Conservation (phyloP, 1,140 invertebrate genomes). For the Lepeophtheirus salmonis region DNA sequence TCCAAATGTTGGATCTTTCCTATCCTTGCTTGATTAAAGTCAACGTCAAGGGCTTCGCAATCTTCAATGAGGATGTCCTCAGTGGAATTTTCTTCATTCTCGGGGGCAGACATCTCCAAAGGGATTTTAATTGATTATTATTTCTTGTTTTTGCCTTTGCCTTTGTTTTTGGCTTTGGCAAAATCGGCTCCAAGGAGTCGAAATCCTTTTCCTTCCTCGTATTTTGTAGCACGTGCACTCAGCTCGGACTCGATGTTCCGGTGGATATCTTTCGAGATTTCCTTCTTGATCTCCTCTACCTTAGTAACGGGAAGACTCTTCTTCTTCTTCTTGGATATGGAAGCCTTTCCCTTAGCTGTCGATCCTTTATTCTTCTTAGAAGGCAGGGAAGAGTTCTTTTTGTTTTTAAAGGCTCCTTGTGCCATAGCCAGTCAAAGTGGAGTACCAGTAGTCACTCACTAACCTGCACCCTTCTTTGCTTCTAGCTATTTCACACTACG, state of each 20-base stretch:
- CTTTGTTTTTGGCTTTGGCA: background rate
- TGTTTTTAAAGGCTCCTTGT: background rate
- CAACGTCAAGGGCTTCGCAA: slow-evolving; percentile 38
- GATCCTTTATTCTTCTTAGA: background rate
- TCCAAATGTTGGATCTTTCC: slow-evolving; percentile 62
- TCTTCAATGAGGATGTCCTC: slow-evolving; percentile 27
- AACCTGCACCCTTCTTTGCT: no score
- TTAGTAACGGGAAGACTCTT: background rate
- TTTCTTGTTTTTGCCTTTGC: no score
- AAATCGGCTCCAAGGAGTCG: background rate
- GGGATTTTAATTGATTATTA: background rate
- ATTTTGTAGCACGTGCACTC: background rate
- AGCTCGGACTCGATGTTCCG: slow-evolving; percentile 9
- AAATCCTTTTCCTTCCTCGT: slow-evolving; percentile 8
- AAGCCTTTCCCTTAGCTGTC: slow-evolving; percentile 1
- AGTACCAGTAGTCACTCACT: no score
- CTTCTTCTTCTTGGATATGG: background rate
- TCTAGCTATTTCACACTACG: no score
- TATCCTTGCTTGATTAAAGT: slow-evolving; percentile 71
- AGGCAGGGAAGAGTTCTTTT: background rate
- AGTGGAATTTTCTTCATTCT: slow-evolving; percentile 7
- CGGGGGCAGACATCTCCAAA: background rate
- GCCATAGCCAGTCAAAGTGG: no score
- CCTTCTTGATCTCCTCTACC: background rate
- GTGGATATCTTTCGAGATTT: slow-evolving; percentile 7